Evolutionary conservation across 2,888 invertebrate species (phyloP).

Genomic region (Syrista parreyssii): DNA sequence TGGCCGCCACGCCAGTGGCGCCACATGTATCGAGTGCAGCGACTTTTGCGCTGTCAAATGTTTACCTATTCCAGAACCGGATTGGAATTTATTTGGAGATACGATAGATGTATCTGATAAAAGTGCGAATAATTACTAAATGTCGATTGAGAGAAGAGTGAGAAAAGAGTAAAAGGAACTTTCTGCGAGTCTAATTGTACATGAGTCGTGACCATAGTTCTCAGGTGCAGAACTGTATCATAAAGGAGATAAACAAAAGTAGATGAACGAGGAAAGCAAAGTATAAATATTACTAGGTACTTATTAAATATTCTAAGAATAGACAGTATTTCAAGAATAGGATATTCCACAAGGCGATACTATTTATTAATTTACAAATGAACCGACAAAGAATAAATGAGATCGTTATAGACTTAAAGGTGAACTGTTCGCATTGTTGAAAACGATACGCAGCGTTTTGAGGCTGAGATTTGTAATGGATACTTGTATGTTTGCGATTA

Average conservation of each 20-base stretch:
- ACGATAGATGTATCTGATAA: not conserved
- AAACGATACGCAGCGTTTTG: not conserved
- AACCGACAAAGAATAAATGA: not conserved
- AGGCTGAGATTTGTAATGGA: not conserved
- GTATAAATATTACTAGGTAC: conserved; percentile 36
- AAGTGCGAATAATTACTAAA: not conserved
- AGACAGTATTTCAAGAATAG: conserved; percentile 44
- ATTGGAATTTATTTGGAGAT: not conserved
- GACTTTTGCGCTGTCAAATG: not conserved
- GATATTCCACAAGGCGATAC: conserved; percentile 52
- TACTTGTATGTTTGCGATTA: not conserved
- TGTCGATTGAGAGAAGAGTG: not conserved
- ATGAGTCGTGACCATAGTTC: conserved; percentile 29
- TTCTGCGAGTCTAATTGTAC: not conserved
- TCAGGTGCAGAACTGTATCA: conserved; percentile 39
- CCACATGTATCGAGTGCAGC: not conserved
- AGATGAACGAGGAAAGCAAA: conserved; percentile 15
- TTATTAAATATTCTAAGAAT: conserved; percentile 40
- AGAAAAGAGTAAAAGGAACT: not conserved
- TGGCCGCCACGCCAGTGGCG: not conserved
- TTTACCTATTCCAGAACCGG: not conserved
- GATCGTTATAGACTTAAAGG: not conserved
- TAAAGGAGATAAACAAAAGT: conserved; percentile 14
- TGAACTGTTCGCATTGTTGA: not conserved
- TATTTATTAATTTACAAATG: conserved; percentile 45